These are phyloP conservation scores for Micronisus gabar DNA, from an alignment of 2,113 vertebrate genomes.

Conservation along the genomic window DNA sequence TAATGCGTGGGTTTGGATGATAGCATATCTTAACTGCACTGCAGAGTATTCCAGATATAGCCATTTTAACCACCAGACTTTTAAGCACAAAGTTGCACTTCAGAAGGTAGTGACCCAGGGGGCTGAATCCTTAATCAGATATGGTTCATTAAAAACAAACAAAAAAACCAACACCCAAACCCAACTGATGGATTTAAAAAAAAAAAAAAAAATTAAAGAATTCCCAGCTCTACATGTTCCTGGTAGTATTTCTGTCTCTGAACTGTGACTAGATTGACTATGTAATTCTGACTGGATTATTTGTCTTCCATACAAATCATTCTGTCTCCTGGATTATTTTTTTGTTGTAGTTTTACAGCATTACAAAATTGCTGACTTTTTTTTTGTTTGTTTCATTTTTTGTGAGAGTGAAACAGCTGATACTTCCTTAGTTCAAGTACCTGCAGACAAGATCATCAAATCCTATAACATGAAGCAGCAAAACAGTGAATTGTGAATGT, in stretches of 20 bases:
- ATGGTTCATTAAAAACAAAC: neutral
- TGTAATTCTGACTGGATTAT: neutral
- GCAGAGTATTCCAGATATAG: neutral
- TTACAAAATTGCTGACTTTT: neutral
- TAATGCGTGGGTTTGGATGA: rapidly evolving
- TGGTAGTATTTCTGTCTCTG: neutral
- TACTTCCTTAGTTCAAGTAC: neutral
- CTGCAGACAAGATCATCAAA: neutral
- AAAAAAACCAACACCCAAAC: too few relatives aligned
- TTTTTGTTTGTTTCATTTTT: neutral
- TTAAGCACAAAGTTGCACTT: neutral
- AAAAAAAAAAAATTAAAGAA: neutral
- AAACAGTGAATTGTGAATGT: neutral
- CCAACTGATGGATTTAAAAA: neutral
- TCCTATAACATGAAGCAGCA: neutral
- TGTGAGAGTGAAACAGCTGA: neutral
- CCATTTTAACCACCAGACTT: neutral
- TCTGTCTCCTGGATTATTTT: neutral
- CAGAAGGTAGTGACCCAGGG: neutral
- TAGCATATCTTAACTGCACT: neutral
- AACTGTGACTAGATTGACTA: neutral
- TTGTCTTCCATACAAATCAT: neutral
- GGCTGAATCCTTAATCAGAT: neutral
- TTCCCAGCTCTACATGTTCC: neutral
- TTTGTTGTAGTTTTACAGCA: neutral